Evolutionary conservation across 2,797 vertebrate species (phyloP).

Genomic region (Chaenodraco wilsoni): DNA sequence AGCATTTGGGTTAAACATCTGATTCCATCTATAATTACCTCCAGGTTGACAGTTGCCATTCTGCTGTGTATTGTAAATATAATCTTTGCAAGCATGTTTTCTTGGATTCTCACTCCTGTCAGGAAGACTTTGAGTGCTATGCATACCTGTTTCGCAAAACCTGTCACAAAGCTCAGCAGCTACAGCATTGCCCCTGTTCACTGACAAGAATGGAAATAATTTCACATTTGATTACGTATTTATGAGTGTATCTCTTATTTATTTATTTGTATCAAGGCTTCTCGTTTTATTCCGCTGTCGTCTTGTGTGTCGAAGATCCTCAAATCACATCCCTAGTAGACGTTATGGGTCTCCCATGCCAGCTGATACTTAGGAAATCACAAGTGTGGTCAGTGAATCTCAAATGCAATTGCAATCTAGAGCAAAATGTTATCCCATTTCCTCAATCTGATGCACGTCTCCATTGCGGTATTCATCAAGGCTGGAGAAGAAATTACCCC

Average conservation of each 20-base stretch:
- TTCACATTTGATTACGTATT: constrained; percentile 79
- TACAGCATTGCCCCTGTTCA: constrained; percentile 41
- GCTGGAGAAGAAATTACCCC: constrained; percentile 38
- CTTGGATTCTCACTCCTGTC: constrained; percentile 49
- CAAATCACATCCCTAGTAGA: constrained; percentile 33
- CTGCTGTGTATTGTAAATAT: constrained; percentile 65
- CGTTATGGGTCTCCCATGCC: constrained; percentile 27
- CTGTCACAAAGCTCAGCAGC: constrained; percentile 54
- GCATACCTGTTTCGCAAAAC: constrained; percentile 52
- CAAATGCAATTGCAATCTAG: constrained; percentile 35
- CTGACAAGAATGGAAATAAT: constrained; percentile 69
- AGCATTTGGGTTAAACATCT: constrained; percentile 65
- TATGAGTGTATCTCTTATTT: constrained; percentile 66
- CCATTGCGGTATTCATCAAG: constrained; percentile 34
- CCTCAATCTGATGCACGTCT: constrained; percentile 15
- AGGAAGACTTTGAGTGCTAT: constrained; percentile 33
- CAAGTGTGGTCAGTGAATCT: constrained; percentile 12
- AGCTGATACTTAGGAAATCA: constrained; percentile 49
- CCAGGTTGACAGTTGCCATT: constrained; percentile 66
- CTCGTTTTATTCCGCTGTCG: constrained; percentile 43
- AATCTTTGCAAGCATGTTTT: constrained; percentile 59
- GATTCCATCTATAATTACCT: constrained; percentile 72
- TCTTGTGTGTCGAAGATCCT: constrained; percentile 44
- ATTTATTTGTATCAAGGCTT: constrained; percentile 69
- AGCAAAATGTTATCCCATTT: constrained; percentile 24